Conservation (phyloP, 1,140 invertebrate genomes). For the Drosophila azteca region DNA sequence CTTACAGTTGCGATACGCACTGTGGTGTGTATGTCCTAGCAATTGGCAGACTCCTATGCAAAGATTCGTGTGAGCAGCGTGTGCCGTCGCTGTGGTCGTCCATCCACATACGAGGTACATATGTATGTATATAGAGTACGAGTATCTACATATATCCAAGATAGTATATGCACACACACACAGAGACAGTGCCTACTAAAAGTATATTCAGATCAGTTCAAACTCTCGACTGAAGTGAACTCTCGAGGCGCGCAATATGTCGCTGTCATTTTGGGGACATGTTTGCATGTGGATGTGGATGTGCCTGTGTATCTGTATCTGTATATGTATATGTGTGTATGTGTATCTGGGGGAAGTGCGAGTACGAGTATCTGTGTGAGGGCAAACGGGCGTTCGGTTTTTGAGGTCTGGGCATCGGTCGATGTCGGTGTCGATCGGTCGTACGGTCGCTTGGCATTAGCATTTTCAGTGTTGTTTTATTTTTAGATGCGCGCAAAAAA, state of each 20-base stretch:
- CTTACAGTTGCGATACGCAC: not conserved
- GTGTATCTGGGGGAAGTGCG: constrained; percentile 7
- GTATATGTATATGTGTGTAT: not conserved
- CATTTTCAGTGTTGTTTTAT: constrained; percentile 57
- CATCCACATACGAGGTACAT: constrained; percentile 16
- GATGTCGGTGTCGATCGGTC: constrained; percentile 54
- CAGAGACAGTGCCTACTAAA: constrained; percentile 15
- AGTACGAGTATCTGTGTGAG: constrained; percentile 34
- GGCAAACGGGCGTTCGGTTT: constrained; percentile 49
- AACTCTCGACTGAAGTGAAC: constrained; percentile 46
- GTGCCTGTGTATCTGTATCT: constrained; percentile 7
- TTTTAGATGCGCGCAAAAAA: constrained; percentile 75
- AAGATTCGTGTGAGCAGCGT: constrained; percentile 24
- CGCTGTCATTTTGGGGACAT: constrained; percentile 51
- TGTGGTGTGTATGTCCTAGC: constrained; percentile 17
- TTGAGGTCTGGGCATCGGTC: constrained; percentile 51
- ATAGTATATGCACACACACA: constrained; percentile 1
- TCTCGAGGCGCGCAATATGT: constrained; percentile 51
- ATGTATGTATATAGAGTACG: constrained; percentile 29
- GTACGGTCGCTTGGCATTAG: constrained; percentile 51
- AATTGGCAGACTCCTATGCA: constrained; percentile 5
- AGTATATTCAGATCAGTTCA: constrained; percentile 48
- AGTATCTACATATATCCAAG: constrained; percentile 23
- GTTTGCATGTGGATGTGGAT: constrained; percentile 11
- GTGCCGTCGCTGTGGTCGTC: constrained; percentile 10